A percentile compares a stretch with the other conserved stretches of the same genome.
Conservation (phyloP, 2,797 vertebrate genomes). For the Tokudaia tokunoshimensis region DNA sequence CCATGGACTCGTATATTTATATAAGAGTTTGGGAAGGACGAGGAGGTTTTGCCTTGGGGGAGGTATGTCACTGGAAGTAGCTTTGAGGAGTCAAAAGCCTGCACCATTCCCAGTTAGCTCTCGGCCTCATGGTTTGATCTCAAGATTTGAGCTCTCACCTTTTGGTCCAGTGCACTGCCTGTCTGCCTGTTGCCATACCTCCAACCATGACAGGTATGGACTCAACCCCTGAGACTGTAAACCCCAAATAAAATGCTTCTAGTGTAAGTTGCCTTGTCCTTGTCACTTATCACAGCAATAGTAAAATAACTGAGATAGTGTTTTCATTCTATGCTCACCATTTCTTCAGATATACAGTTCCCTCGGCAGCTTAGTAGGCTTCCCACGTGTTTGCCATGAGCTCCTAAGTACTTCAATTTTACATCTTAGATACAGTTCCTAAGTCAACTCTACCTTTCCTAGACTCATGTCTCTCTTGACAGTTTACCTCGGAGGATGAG, state of each 20-base stretch:
- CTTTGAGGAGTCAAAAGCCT: background rate
- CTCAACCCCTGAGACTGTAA: background rate
- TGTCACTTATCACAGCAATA: background rate
- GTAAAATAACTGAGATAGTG: background rate
- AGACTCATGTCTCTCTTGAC: background rate
- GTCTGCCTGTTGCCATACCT: no score
- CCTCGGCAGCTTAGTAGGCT: conserved; percentile 24
- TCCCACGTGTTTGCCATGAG: conserved; percentile 24
- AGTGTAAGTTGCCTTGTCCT: background rate
- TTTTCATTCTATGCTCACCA: background rate
- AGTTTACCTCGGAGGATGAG: conserved; percentile 39
- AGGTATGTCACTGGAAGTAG: background rate
- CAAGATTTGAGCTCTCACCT: background rate
- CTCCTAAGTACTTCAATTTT: conserved; percentile 13
- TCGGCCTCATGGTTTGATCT: background rate
- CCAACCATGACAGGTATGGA: background rate
- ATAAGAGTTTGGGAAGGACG: background rate
- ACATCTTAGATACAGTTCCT: conserved; percentile 13
- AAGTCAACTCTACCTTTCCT: conserved; percentile 26
- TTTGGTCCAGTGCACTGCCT: background rate
- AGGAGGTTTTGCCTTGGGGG: background rate
- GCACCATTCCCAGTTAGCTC: background rate
- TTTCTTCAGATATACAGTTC: conserved; percentile 51
- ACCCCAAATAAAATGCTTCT: background rate
- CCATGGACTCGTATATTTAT: background rate